Conservation (phyloP, 2,113 vertebrate species). For the Hypanus sabinus region DNA sequence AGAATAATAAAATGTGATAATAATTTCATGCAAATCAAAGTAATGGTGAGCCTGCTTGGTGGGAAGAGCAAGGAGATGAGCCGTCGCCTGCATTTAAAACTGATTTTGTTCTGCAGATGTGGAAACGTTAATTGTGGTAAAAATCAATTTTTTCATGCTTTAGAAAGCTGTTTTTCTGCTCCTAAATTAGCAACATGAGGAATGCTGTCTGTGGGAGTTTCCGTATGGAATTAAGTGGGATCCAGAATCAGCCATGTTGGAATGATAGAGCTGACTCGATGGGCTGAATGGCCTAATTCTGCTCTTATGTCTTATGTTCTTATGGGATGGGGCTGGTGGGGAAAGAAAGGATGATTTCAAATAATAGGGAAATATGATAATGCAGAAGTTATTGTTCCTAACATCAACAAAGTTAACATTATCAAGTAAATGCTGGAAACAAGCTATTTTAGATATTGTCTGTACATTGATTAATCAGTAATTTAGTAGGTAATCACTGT, state of each 20-base stretch:
- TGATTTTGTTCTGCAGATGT: neutral
- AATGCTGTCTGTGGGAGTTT: neutral
- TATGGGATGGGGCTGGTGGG: no score
- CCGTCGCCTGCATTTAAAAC: slow-evolving; percentile 59
- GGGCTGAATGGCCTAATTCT: no score
- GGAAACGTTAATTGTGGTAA: neutral
- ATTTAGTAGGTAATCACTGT: no score
- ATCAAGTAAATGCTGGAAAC: neutral
- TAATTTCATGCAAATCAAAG: neutral
- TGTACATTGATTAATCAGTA: no score
- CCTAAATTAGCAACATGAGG: neutral
- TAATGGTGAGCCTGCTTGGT: neutral
- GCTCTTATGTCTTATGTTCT: no score
- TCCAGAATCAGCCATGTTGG: no score
- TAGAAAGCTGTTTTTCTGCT: neutral
- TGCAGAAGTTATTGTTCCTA: neutral
- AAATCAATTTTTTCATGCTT: neutral
- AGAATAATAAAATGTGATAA: neutral
- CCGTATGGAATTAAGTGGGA: no score
- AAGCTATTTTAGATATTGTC: no score
- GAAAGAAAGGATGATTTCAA: neutral
- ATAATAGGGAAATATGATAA: neutral
- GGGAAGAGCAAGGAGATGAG: slow-evolving; percentile 66
- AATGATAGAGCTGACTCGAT: no score
- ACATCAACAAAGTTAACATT: neutral